Conservation (phyloP, 2,113 vertebrate species). For the Fulmarus glacialis region DNA sequence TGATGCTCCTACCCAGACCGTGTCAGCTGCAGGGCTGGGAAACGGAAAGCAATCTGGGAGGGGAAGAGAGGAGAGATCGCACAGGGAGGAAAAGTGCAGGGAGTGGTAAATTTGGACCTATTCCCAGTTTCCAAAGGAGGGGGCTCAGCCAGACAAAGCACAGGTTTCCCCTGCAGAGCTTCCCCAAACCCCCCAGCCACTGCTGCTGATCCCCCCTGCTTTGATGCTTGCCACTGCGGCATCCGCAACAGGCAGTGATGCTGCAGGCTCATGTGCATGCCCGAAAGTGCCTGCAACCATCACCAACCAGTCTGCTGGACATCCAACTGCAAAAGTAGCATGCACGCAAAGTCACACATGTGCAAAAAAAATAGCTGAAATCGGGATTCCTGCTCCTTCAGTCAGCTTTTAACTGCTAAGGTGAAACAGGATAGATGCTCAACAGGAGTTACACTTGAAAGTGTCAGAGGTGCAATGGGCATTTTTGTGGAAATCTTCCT, state of each 20-base stretch:
- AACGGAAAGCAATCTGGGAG: neutral
- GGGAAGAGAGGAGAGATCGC: neutral
- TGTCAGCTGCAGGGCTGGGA: neutral
- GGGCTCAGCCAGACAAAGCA: neutral
- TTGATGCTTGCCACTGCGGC: fast-evolving
- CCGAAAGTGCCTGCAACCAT: neutral
- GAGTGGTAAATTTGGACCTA: neutral
- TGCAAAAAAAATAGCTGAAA: neutral
- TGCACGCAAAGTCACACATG: neutral
- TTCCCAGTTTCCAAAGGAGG: neutral
- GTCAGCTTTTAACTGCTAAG: neutral
- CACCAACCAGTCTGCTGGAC: neutral
- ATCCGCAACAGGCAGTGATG: neutral
- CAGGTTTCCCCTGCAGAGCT: neutral
- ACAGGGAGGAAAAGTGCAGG: neutral
- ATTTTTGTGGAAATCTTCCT: neutral
- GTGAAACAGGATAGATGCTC: neutral
- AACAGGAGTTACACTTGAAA: neutral
- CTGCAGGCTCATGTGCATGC: fast-evolving
- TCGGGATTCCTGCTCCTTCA: neutral
- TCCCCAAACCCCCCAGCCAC: neutral
- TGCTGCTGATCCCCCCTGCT: fast-evolving
- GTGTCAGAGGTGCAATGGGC: neutral
- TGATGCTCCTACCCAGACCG: neutral
- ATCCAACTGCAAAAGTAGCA: neutral